Evolutionary conservation across 2,113 vertebrate genomes (phyloP).

Genomic region (Chaetops frenatus): DNA sequence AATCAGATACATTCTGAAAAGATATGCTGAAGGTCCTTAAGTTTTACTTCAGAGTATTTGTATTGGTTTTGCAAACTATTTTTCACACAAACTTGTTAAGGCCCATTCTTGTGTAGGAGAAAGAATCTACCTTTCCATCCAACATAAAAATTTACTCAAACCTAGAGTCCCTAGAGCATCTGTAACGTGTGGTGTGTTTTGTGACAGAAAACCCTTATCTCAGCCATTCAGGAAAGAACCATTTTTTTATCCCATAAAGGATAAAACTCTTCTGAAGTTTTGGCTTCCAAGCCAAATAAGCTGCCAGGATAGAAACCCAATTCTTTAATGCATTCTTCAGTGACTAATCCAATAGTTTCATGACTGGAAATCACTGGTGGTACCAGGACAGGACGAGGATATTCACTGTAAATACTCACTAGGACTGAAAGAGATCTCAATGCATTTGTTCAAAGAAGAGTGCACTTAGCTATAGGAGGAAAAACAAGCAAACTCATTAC

Average conservation of each 20-base stretch:
- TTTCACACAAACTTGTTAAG: not conserved
- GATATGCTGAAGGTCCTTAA: not conserved
- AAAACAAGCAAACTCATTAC: slow-evolving; percentile 75
- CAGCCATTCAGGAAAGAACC: not conserved
- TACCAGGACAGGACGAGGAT: not conserved
- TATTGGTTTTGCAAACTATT: not conserved
- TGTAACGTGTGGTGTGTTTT: not conserved
- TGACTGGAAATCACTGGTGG: not conserved
- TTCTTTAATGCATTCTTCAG: not conserved
- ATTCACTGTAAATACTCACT: not conserved
- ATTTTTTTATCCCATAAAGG: not conserved
- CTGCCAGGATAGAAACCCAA: not conserved
- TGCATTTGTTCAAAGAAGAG: slow-evolving; percentile 33
- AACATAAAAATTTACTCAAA: not conserved
- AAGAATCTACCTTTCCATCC: not conserved
- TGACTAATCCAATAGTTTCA: not conserved
- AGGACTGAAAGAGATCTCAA: not conserved
- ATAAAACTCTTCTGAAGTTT: not conserved
- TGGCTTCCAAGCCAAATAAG: not conserved
- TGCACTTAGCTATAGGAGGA: slow-evolving; percentile 51
- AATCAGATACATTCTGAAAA: not conserved
- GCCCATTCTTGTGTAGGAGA: not conserved
- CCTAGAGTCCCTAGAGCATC: not conserved
- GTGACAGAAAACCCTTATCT: not conserved
- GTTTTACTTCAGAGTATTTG: not conserved